Conservation (phyloP, 2,113 vertebrate genomes). For the Centropristis striata region DNA sequence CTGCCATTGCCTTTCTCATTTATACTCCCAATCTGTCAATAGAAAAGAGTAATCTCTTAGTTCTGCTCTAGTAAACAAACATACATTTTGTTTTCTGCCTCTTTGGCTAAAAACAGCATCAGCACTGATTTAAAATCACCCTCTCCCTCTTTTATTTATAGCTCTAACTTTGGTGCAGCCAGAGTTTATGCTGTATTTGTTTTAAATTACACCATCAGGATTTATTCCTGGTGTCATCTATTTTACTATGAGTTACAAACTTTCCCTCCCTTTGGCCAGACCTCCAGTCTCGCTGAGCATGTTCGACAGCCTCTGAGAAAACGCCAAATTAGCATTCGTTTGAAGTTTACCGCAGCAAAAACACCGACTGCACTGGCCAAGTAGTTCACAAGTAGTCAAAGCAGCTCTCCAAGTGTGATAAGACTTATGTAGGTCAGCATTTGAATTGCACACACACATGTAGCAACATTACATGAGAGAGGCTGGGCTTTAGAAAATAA, state of each 20-base stretch:
- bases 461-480: slow-evolving; percentile 1
- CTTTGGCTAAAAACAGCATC: slow-evolving; percentile 22
- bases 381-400: slow-evolving; percentile 47
- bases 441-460: not conserved
- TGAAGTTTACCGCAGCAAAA: slow-evolving; percentile 33
- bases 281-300: slow-evolving; percentile 24
- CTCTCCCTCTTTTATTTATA: slow-evolving; percentile 26
- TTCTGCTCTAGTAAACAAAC: slow-evolving; percentile 21
- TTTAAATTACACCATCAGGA: slow-evolving; percentile 45
- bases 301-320: slow-evolving; percentile 27
- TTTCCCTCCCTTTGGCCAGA: slow-evolving; percentile 28
- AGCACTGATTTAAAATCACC: not conserved
- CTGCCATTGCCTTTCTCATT: slow-evolving; percentile 14
- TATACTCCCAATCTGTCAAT: not conserved
- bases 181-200: slow-evolving; percentile 43
- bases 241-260: slow-evolving; percentile 33
- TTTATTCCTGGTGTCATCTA: slow-evolving; percentile 32
- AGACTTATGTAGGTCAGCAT: slow-evolving; percentile 17
- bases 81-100: slow-evolving; percentile 10
- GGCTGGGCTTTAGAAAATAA: slow-evolving; percentile 8
- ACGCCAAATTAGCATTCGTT: slow-evolving; percentile 40
- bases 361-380: slow-evolving; percentile 12
- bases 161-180: slow-evolving; percentile 14
- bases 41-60: not conserved
- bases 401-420: slow-evolving; percentile 22